phyloP scores from a whole-genome alignment of 2,797 vertebrate species.

The Carcharodon carcharias region DNA sequence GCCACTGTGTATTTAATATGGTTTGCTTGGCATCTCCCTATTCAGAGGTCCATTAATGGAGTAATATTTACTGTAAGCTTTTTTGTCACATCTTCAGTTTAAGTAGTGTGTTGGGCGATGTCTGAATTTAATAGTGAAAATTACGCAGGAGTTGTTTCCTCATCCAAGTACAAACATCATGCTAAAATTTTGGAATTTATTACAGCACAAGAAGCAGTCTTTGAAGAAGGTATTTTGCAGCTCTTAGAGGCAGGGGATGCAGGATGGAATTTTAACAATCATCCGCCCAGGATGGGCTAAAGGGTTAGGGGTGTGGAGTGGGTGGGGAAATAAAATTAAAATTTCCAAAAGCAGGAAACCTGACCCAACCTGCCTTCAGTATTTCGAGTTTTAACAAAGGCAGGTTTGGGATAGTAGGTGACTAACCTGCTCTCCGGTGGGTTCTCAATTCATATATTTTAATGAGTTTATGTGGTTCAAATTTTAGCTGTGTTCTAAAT shows the following conservation, averaged over 20 bases:
- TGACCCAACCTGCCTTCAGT: neutral
- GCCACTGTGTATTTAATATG: neutral
- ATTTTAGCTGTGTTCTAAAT: neutral
- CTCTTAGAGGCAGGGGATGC: neutral
- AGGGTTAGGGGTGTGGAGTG: neutral
- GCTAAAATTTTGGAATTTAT: neutral
- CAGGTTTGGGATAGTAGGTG: neutral
- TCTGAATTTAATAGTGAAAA: neutral
- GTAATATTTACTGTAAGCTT: neutral
- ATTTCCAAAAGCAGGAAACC: neutral
- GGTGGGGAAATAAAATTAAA: neutral
- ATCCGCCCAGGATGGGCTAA: neutral
- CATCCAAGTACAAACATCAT: neutral
- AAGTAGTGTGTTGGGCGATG: neutral
- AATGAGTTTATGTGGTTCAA: neutral
- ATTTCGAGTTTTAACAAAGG: neutral
- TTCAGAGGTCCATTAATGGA: neutral
- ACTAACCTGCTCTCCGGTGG: neutral
- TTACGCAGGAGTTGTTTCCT: neutral
- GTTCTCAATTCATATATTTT: neutral
- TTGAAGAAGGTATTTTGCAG: neutral
- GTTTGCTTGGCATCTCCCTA: neutral
- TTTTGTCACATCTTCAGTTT: neutral
- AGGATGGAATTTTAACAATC: neutral
- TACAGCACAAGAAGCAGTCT: neutral